These are phyloP conservation scores for Thamnophis elegans DNA, from an alignment of 2,797 vertebrate species.

Conservation along the genomic window DNA sequence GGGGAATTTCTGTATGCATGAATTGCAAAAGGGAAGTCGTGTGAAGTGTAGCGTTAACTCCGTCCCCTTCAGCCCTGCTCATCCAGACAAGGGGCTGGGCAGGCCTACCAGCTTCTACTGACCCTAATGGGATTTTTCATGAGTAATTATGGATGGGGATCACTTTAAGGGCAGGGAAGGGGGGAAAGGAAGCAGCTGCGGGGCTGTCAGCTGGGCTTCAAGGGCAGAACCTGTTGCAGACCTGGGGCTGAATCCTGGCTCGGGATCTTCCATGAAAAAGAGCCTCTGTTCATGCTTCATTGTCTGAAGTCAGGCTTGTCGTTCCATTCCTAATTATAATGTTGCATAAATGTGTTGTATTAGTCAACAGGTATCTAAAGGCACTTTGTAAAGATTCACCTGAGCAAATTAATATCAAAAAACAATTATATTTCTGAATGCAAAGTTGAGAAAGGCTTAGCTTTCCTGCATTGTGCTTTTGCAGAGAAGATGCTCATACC, in stretches of 20 bases:
- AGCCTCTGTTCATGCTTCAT: slow-evolving; percentile 37
- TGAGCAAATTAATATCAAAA: slow-evolving; percentile 69
- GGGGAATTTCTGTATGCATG: not conserved
- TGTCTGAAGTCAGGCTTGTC: slow-evolving; percentile 60
- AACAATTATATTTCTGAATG: slow-evolving; percentile 61
- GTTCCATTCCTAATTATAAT: slow-evolving; percentile 68
- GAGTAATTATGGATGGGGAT: slow-evolving; percentile 5
- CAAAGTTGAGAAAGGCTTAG: slow-evolving; percentile 1
- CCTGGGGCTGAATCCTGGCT: accelerated
- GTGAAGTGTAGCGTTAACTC: not conserved
- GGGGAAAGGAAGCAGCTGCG: not conserved
- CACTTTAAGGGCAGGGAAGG: not conserved
- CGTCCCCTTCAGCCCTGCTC: not conserved
- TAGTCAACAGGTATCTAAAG: slow-evolving; percentile 72
- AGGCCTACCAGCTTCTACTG: accelerated
- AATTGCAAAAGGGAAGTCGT: not conserved
- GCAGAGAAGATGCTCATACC: not conserved
- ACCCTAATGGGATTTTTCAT: slow-evolving; percentile 5
- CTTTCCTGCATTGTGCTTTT: not conserved
- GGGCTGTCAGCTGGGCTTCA: not conserved
- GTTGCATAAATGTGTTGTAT: slow-evolving; percentile 69
- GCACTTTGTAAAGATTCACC: slow-evolving; percentile 72
- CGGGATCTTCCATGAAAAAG: not conserved
- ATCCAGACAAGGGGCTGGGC: not conserved
- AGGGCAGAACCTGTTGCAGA: not conserved